Evolutionary conservation across 2,888 invertebrate species (phyloP), one percentile per base, ranked within the genome.

Genomic region (Phalangium opilio): DNA sequence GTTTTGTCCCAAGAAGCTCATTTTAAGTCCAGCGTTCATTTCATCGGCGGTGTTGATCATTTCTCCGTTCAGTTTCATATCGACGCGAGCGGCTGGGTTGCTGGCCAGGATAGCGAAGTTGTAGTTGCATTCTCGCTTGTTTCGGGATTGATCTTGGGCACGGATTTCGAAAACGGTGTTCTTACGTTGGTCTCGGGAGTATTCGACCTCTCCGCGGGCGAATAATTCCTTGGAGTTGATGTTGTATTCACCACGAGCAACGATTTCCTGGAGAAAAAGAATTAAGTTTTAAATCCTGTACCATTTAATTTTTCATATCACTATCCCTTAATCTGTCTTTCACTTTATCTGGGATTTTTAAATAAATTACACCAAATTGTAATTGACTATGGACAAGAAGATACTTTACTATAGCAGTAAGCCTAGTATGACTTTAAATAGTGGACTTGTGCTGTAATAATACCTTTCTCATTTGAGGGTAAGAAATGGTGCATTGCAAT

Each of bases 111-210:
- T 17, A 20, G 45, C 48, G n/a, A 40, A 45, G 12, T 44, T 46
- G 36, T 52, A 52, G 14, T 50, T 50, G 14, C 18, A 43, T 3
- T 52, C 52, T 21, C 52, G n/a, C 12, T 35, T 41, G 17, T 33
- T 41, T 20, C 41, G 33, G 14, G 48, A 43, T 36, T 38, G 38
- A 21, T 52, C 48, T 5, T 10, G 35, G 8, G 44, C 48, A 14
- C 42, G 48, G 5, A 50, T 2, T 41, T 52, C 52, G 15, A 48
- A 10, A n/a, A 48, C 7, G 4, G 50, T 10, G 19, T 50, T 41
- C 39, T 48, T 47, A 7, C 44, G 41, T 10, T 47, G 32, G n/a
- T 50, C 42, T 10, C 50, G 44, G 12, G 52, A 52, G 20, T 52
- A 52, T 7, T 48, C 27, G 2, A 52, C 32, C 17, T 50, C 48